These are phyloP conservation scores for Cinclus mexicanus DNA, from an alignment of 2,113 vertebrate species.

Conservation along the genomic window DNA sequence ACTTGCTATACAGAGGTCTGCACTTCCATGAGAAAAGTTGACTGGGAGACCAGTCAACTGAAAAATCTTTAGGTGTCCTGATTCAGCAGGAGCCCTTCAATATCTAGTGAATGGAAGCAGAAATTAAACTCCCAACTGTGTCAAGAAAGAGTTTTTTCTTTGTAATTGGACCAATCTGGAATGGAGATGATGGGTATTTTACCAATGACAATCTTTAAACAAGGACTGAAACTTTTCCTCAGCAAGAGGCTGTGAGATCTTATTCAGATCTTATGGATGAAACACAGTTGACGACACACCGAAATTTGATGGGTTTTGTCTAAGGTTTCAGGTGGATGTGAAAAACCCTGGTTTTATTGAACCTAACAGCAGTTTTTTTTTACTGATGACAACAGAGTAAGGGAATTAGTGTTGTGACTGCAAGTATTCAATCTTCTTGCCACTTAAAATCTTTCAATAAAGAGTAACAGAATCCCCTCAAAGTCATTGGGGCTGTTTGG, in stretches of 20 bases:
- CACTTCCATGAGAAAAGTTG: neutral
- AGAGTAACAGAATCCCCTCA: neutral
- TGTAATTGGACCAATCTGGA: neutral
- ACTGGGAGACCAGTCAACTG: neutral
- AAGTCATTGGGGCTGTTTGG: neutral
- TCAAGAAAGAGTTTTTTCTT: neutral
- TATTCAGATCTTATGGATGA: neutral
- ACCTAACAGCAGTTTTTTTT: neutral
- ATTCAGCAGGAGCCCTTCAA: neutral
- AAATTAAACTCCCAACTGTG: neutral
- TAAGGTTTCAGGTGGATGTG: neutral
- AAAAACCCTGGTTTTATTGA: neutral
- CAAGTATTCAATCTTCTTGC: neutral
- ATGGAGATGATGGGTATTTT: neutral
- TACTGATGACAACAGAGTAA: neutral
- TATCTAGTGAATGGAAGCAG: neutral
- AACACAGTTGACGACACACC: neutral
- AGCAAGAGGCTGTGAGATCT: neutral
- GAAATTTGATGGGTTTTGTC: neutral
- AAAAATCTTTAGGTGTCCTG: neutral
- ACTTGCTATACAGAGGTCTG: neutral
- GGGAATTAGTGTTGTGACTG: neutral
- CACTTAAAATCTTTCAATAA: neutral
- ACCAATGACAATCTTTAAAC: neutral
- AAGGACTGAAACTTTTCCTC: neutral